Base-by-base conservation (phyloP, 1,140 invertebrate genomes). In the Panonychus citri region DNA sequence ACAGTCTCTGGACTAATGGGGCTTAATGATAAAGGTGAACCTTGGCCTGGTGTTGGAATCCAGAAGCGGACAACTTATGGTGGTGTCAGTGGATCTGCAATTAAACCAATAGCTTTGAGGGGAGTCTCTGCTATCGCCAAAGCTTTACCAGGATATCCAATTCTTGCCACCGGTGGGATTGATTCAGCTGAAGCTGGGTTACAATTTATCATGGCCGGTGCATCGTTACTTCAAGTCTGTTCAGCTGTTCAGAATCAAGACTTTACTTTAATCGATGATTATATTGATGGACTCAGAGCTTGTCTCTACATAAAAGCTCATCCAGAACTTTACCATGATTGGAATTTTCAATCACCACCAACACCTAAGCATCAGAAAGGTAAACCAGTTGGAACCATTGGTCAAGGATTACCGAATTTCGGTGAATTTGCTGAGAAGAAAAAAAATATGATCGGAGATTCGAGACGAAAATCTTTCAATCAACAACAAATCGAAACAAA, bases 191-290 rank as follows among this genome's bases (percentile, higher is more conserved):
- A 96, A 61, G 80, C 81, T 27, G 83, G 86, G 0, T 67, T 96
- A 0, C 89, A 97, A 69, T 98, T 93, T 67, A 19, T 55, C 1
- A 17, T 24, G 15, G 83, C 82, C 58, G 93, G 93, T 10, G 88
- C 93, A 10, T 79, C 81, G 4, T 81, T 88, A 25, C 68, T 97
- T 0, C 91, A 96, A 76, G 78, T 94, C 53, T 86, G 93, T 68
- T 95, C 88, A 67, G 87, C 93, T 5, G 77, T 98, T 17, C 94
- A 98, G 68, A 98, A 98, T 73, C 94, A 98, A 74, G 91, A 95
- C 70, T 96, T 91, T 62, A 93, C 89, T 0, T 66, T 96, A 0
- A 81, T 95, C 55, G 82, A 95, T 15, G 90, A 97, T 68, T 97
- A 95, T 65, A 77, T 82, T 42, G 84, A 79, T 4, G 90, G 90